Base-by-base conservation (phyloP, 2,113 vertebrate species). In the Erythrolamprus reginae region DNA sequence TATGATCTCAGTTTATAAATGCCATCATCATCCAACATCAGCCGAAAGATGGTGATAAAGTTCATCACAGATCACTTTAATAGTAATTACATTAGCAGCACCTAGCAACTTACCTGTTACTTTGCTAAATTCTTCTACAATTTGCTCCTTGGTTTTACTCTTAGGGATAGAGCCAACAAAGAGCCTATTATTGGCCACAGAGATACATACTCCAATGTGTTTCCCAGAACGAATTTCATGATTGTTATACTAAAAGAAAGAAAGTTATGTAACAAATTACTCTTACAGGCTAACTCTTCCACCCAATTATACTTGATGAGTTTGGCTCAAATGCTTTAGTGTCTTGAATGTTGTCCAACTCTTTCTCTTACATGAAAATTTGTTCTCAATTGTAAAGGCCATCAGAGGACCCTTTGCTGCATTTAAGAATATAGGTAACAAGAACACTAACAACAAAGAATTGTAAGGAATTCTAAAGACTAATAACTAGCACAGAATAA, bases 141-240 rank as follows among this genome's bases (percentile, higher is more conserved):
- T 99, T 96, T 99, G 99, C 94, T 99, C 99, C 98, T 99, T 99
- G 89, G 99, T 99, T 98, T 99, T 99, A 96, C 98, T 99, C 95
- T 99, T 99, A 95, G 99, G 99, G 96, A 99, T 99, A 94, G 99
- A 99, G 88, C 99, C 99, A 95, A 99, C 99, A 94, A 99, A 99
- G 94, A 99, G 98, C 89, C 99, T 97, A 97, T 99, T 99, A 98
- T 99, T 99, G 96, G 99, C 99, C 92, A 99, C 99, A 21, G 99
- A 99, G 97, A 99, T 99, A 95, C 99, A 99, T 70, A 99, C 99
- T 56, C 99, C 99, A 83, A 99, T 99, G 95, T 99, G 99, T 95
- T 99, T 99, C 93, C 98, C 99, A 19, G 99, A 98, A 90, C 99
- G 98, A 92, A 99, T 99, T 98, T 99, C 99, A 94, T 98, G 98